Conservation (phyloP, 2,113 vertebrate genomes). For the Pteronura brasiliensis region DNA sequence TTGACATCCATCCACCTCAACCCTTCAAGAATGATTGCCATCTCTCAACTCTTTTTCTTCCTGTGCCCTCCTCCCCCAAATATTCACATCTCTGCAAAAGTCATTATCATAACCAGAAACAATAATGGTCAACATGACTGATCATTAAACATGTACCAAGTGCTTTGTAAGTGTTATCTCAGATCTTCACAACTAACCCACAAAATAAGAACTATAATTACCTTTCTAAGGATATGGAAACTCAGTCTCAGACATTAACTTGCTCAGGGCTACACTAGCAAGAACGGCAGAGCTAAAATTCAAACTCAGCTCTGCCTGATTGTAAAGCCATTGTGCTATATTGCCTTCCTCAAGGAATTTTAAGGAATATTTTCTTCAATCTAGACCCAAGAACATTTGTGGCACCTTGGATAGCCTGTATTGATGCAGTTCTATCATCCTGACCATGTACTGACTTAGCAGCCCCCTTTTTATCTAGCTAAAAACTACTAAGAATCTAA, state of each 20-base stretch:
- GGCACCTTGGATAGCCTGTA: not conserved
- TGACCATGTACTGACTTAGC: not conserved
- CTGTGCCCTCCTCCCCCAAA: not conserved
- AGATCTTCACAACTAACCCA: slow-evolving; percentile 2
- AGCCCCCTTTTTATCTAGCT: not conserved
- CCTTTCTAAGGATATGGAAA: slow-evolving; percentile 26
- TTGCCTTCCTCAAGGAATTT: slow-evolving; percentile 2
- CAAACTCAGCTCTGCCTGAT: not conserved
- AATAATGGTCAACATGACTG: not conserved
- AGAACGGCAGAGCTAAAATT: not conserved
- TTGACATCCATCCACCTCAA: not conserved
- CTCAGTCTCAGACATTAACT: not conserved
- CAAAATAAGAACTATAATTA: slow-evolving; percentile 36
- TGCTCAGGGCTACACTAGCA: not conserved
- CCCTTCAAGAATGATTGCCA: not conserved
- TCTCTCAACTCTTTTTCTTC: slow-evolving; percentile 8
- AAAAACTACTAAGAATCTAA: not conserved
- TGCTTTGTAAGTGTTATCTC: slow-evolving; percentile 10
- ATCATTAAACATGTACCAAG: not conserved
- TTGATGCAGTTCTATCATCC: not conserved
- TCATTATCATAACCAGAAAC: slow-evolving; percentile 34
- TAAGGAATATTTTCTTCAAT: not conserved
- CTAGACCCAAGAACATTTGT: not conserved
- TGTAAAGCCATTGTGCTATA: not conserved
- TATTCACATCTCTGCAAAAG: not conserved